Percentiles rank a stretch among this genome's conserved stretches.
These are phyloP conservation scores for Siniperca scherzeri DNA, from an alignment of 2,797 vertebrate genomes.

Conservation along the genomic window DNA sequence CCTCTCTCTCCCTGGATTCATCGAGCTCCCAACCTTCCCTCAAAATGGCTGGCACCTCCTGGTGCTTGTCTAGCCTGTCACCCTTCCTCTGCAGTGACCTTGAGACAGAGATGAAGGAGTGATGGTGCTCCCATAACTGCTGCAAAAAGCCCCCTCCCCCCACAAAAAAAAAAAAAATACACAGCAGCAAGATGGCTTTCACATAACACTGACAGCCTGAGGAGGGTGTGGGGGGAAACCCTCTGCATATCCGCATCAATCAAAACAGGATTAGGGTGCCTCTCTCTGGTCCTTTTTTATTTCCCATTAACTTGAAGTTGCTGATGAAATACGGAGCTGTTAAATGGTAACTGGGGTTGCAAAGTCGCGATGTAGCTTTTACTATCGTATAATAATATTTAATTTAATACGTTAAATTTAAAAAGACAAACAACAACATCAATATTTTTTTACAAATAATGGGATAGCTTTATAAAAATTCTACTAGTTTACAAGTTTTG, in stretches of 20 bases:
- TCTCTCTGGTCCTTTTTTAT: slow-evolving; percentile 74
- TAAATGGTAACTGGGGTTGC: slow-evolving; percentile 49
- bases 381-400: background rate
- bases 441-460: background rate
- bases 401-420: background rate
- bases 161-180: slow-evolving; percentile 24
- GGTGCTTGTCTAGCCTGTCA: slow-evolving; percentile 72
- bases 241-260: slow-evolving; percentile 76
- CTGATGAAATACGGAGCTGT: slow-evolving; percentile 72
- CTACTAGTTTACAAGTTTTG: background rate
- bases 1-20: slow-evolving; percentile 66
- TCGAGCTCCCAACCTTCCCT: slow-evolving; percentile 65
- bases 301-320: slow-evolving; percentile 71
- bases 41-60: slow-evolving; percentile 77
- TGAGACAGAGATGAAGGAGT: slow-evolving; percentile 76
- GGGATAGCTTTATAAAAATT: background rate
- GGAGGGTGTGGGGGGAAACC: slow-evolving; percentile 23
- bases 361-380: slow-evolving; percentile 24
- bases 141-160: slow-evolving; percentile 36
- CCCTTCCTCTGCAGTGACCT: slow-evolving; percentile 80
- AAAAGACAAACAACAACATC: background rate
- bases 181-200: slow-evolving; percentile 52
- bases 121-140: slow-evolving; percentile 65
- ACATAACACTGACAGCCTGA: slow-evolving; percentile 59
- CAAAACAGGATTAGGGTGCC: slow-evolving; percentile 74